Base-by-base conservation (phyloP, 2,888 invertebrate species). In the Leptopterna dolabrata region DNA sequence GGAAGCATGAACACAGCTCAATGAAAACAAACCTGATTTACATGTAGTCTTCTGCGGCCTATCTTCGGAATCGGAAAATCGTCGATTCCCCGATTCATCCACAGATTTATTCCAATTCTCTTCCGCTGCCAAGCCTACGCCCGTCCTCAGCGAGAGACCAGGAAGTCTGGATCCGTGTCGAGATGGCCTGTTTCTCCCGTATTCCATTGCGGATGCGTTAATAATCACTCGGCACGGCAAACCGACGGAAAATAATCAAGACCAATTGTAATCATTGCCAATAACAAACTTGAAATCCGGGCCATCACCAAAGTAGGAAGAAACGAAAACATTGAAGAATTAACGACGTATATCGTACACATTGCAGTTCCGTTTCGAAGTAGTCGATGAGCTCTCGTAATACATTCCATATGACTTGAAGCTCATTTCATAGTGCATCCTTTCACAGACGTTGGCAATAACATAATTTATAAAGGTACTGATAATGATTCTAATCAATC, bases 41-140 rank as follows among this genome's bases (percentile, higher is more conserved):
- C 51, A 36, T 19, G 76, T 87, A 63, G 88, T 85, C 83, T 90
- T 90, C 55, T 84, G 89, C 45, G 89, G 90, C 73, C 85, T 89
- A 47, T 91, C 91, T 88, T 91, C 91, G 24, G 91, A 91, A 89
- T 91, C 91, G 29, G 91, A 91, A 88, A 90, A 90, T 19, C 91
- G 78, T 73, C 91, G 89, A 55, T 89, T 90, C 36, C 89, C 90
- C 51, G 89, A 87, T 83, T 90, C 90, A 55, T 90, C 90, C 16
- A 89, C 89, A 9, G 90, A 90, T 80, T 88, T 89, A 76, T 89
- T 90, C 89, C 89, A 90, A 78, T 89, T 88, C 45, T 88, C 89
- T 87, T 90, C 90, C 36, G 88, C 87, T 13, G 88, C 87, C 78
- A 88, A 82, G 41, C 87, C 88, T 36, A 89, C 76, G 51, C 89